phyloP scores from a whole-genome alignment of 2,113 vertebrate species.

The Proteles cristata region DNA sequence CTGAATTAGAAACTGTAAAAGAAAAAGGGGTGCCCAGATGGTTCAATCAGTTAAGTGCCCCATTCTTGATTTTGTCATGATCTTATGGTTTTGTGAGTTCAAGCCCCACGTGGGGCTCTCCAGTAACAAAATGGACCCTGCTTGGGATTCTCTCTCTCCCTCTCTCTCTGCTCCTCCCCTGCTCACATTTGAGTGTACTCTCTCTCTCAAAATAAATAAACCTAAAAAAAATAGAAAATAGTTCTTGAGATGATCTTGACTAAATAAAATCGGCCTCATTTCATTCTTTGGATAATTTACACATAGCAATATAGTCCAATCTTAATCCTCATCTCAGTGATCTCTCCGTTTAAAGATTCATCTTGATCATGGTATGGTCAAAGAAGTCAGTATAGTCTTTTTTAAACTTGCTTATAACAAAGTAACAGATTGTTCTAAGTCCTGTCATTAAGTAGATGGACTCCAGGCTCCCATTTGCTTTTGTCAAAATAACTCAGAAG shows the following conservation, averaged over 20 bases:
- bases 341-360: not conserved
- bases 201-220: no score
- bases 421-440: not conserved
- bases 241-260: not conserved
- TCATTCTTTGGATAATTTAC: constrained; percentile 2
- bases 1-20: constrained; percentile 2
- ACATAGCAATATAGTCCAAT: not conserved
- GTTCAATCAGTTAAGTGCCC: no score
- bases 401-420: not conserved
- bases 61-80: no score
- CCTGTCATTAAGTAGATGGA: not conserved
- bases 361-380: not conserved
- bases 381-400: not conserved
- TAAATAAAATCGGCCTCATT: not conserved
- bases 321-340: not conserved
- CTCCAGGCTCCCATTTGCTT: not conserved
- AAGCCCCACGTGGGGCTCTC: no score
- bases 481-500: not conserved
- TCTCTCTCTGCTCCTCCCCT: no score
- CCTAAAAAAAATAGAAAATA: not conserved
- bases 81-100: no score
- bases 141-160: no score
- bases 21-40: not conserved
- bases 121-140: no score
- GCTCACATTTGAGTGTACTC: no score